These are phyloP conservation scores for Pachypanchax playfairii DNA, from an alignment of 2,113 vertebrate genomes.

Conservation along the genomic window DNA sequence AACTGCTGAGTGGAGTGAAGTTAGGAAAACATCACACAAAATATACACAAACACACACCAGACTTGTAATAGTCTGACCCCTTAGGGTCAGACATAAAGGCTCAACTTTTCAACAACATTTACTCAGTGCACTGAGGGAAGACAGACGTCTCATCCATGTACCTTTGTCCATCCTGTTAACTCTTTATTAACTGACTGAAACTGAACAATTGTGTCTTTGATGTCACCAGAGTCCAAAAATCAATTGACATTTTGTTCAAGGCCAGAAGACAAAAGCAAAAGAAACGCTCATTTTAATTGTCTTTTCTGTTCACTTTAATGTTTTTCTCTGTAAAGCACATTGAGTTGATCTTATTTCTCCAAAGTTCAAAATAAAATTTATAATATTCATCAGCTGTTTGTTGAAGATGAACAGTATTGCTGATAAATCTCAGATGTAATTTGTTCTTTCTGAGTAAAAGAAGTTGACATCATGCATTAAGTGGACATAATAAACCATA, in stretches of 20 bases:
- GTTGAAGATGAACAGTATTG: no score
- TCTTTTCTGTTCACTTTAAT: no score
- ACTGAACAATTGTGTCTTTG: constrained; percentile 68
- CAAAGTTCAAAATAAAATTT: no score
- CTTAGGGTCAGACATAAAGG: constrained; percentile 68
- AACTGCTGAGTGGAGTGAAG: constrained; percentile 15
- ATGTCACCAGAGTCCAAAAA: constrained; percentile 36
- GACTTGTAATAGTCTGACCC: constrained; percentile 45
- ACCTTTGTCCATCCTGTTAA: constrained; percentile 58
- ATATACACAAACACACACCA: constrained; percentile 12
- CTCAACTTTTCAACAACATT: constrained; percentile 71
- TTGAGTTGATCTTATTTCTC: no score
- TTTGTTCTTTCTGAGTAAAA: not conserved
- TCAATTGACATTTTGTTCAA: constrained; percentile 17
- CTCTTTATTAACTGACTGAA: constrained; percentile 43
- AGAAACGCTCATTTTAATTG: not conserved
- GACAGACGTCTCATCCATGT: constrained; percentile 52
- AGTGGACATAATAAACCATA: not conserved
- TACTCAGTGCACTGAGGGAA: constrained; percentile 57
- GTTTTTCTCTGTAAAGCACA: no score
- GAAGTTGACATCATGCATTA: not conserved
- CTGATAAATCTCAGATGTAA: not conserved
- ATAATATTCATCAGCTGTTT: no score
- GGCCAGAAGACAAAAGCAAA: constrained; percentile 35
- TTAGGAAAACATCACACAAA: constrained; percentile 10